These are phyloP conservation scores for Willisornis vidua DNA, from an alignment of 2,113 vertebrate genomes.

Conservation along the genomic window DNA sequence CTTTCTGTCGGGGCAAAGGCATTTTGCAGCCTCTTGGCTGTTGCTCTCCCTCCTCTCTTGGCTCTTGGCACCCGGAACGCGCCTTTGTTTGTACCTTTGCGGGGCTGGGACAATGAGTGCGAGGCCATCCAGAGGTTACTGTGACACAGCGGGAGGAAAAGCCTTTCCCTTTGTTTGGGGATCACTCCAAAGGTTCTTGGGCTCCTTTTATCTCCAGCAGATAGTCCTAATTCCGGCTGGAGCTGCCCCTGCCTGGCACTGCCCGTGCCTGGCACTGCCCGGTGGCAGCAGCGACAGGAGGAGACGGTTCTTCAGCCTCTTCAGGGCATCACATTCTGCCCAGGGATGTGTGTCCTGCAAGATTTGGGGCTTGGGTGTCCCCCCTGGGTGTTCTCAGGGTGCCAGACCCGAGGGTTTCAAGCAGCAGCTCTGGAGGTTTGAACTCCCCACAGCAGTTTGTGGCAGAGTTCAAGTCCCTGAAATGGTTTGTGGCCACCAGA, in stretches of 20 bases:
- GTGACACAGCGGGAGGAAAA: conserved; percentile 13
- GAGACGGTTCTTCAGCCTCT: background rate
- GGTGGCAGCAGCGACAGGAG: background rate
- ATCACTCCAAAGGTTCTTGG: background rate
- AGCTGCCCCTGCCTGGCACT: background rate
- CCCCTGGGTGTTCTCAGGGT: background rate
- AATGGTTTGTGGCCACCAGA: background rate
- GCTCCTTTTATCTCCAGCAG: background rate
- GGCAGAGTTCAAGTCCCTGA: background rate
- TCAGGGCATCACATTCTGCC: background rate
- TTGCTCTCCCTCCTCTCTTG: background rate
- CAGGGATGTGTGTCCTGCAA: background rate
- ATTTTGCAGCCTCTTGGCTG: background rate
- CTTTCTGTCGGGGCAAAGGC: background rate
- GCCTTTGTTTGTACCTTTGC: conserved; percentile 56
- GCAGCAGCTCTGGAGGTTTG: background rate
- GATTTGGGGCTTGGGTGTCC: no score
- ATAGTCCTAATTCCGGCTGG: conserved; percentile 43
- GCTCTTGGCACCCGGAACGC: background rate
- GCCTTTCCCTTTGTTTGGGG: conserved; percentile 25
- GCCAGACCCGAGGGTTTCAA: background rate
- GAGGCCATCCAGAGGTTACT: conserved; percentile 62
- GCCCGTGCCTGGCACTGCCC: no score
- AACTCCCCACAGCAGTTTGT: background rate
- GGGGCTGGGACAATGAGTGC: background rate